Conservation (phyloP, 1,140 invertebrate species). For the Drosophila erecta region DNA sequence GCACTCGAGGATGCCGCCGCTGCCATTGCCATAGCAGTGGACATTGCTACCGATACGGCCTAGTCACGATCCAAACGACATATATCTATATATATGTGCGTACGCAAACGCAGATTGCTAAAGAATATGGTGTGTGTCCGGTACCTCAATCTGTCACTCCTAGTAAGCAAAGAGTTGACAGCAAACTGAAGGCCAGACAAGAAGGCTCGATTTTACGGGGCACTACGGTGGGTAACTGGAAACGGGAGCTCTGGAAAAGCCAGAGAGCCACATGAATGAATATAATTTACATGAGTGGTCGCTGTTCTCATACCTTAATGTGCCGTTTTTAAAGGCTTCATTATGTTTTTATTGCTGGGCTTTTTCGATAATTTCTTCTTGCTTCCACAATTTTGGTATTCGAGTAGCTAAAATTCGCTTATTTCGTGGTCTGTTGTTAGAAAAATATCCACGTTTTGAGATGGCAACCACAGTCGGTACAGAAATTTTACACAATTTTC, state of each 20-base stretch:
- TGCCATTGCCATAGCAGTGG: constrained; percentile 65
- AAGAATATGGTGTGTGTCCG: constrained; percentile 70
- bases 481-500: constrained; percentile 49
- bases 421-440: not conserved
- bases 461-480: constrained; percentile 29
- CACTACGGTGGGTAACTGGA: not conserved
- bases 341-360: constrained; percentile 1
- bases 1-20: constrained; percentile 49
- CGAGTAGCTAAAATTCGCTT: not conserved
- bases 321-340: constrained; percentile 2
- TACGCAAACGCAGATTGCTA: constrained; percentile 43
- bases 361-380: not conserved
- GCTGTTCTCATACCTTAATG: not conserved
- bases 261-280: not conserved
- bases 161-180: constrained; percentile 70
- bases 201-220: not conserved
- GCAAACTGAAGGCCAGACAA: constrained; percentile 54
- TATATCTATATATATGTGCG: constrained; percentile 65
- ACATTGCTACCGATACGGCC: constrained; percentile 70
- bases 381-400: not conserved
- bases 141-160: constrained; percentile 52
- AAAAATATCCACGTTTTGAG: constrained; percentile 1
- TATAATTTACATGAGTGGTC: not conserved
- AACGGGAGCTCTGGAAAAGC: not conserved
- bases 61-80: constrained; percentile 65